Evolutionary conservation across 2,113 vertebrate species (phyloP).

Genomic region (Cromileptes altivelis): DNA sequence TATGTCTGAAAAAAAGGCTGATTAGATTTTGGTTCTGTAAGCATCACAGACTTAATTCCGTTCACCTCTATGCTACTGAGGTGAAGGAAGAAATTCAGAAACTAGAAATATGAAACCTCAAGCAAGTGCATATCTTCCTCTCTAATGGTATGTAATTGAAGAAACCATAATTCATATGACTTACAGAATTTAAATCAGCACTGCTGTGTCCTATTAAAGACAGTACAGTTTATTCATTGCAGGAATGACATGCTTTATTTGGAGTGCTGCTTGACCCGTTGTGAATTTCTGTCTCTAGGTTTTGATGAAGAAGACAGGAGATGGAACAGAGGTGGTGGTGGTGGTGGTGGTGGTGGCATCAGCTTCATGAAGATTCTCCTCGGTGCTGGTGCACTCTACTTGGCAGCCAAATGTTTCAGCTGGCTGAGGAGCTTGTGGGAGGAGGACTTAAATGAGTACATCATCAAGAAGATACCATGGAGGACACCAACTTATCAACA

Average conservation of each 20-base stretch:
- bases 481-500: not conserved
- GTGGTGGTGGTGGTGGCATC: not conserved
- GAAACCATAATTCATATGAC: no score
- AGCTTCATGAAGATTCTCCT: constrained; percentile 25
- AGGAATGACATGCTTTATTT: not conserved
- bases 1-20: no score
- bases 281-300: constrained; percentile 24
- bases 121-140: no score
- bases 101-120: no score
- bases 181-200: no score
- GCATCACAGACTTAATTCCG: no score
- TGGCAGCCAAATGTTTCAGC: constrained; percentile 43
- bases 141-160: no score
- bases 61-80: no score
- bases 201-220: no score
- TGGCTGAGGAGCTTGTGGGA: constrained; percentile 26
- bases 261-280: not conserved
- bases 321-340: not conserved
- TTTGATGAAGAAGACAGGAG: not conserved
- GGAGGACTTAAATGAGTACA: rapidly evolving
- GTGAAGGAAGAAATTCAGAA: no score
- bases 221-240: no score
- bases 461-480: not conserved
- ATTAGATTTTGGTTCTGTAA: no score
- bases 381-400: constrained; percentile 20